Base-by-base conservation (phyloP, 1,140 invertebrate species). In the Panonychus citri region DNA sequence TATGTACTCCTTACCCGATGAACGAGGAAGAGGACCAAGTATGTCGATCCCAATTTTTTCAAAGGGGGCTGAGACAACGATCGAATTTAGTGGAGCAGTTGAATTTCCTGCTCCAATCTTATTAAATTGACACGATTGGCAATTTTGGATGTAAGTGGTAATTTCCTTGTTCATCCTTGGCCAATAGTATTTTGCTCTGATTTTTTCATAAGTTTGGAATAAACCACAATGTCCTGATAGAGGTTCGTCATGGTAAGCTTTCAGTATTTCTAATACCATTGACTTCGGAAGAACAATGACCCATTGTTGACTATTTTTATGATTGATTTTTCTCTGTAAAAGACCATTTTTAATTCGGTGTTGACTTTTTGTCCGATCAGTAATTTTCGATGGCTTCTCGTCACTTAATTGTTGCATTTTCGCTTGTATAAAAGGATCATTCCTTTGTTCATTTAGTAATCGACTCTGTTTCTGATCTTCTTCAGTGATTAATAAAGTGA, bases 171-270 rank as follows among this genome's bases (percentile, higher is more conserved):
- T 28, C 54, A 55, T 55, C 15, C 26, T 8, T 24, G 2, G 26
- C 56, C 56, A 57, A n/a, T 40, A 57, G n/a, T 27, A 43, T 24
- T 39, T 42, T 4, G 49, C 3, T 19, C 10, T 27, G 4, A 57
- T 39, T 46, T 21, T 34, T 27, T 3, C 1, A 34, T 19, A n/a
- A n/a, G 56, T 57, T 54, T 56, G 58, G 17, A 39, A n/a, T 1
- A 40, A 3, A 51, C 53, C 53, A 34, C 26, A 43, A 25, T 57
- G 56, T 5, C 40, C 56, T n/a, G 30, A 39, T 19, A 27, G n/a
- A 5, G 19, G 10, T 19, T 57, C 52, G 19, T 54, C 27, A 50
- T 50, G 49, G n/a, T 28, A 50, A 26, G 49, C 12, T 17, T 27
- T 8, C n/a, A 50, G 10, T 24, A 50, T 21, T 3, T 50, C 12